phyloP scores from a whole-genome alignment of 1,140 invertebrate genomes.

The Tetramorium parvispinum region DNA sequence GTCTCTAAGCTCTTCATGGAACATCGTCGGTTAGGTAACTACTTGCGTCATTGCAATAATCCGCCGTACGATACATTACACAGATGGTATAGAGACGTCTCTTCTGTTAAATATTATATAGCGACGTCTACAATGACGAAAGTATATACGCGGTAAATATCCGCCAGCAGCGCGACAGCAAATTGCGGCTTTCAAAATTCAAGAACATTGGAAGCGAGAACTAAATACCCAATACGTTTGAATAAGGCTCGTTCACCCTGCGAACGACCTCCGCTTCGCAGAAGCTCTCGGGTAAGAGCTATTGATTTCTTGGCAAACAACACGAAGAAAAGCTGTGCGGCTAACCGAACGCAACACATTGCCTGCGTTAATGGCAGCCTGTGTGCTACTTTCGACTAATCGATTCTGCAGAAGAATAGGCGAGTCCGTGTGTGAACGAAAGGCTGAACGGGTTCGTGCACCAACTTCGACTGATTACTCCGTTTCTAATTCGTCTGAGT shows the following conservation, averaged over 20 bases:
- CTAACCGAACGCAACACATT: conserved; percentile 41
- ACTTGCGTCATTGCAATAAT: conserved; percentile 40
- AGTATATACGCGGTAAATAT: neutral
- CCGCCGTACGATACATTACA: conserved; percentile 19
- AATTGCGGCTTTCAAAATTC: conserved; percentile 39
- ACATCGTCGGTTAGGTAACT: conserved; percentile 35
- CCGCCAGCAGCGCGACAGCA: neutral
- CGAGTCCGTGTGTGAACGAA: conserved; percentile 34
- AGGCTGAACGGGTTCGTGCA: conserved; percentile 7
- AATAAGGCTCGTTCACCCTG: conserved; percentile 23
- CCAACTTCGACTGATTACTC: conserved; percentile 64
- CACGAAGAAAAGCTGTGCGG: conserved; percentile 52
- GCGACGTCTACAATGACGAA: neutral
- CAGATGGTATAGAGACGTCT: neutral
- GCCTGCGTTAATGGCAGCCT: conserved; percentile 45
- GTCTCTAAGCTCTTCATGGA: conserved; percentile 41
- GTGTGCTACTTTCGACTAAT: conserved; percentile 57
- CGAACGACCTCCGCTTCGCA: neutral
- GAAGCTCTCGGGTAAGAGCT: conserved; percentile 13
- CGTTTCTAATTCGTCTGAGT: conserved; percentile 71
- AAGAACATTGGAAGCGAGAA: neutral
- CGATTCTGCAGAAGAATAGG: conserved; percentile 48
- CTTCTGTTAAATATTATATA: neutral
- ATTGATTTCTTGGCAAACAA: conserved; percentile 54
- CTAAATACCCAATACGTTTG: conserved; percentile 4